These are phyloP conservation scores for Podargus strigoides DNA, from an alignment of 2,797 vertebrate species.

Conservation along the genomic window DNA sequence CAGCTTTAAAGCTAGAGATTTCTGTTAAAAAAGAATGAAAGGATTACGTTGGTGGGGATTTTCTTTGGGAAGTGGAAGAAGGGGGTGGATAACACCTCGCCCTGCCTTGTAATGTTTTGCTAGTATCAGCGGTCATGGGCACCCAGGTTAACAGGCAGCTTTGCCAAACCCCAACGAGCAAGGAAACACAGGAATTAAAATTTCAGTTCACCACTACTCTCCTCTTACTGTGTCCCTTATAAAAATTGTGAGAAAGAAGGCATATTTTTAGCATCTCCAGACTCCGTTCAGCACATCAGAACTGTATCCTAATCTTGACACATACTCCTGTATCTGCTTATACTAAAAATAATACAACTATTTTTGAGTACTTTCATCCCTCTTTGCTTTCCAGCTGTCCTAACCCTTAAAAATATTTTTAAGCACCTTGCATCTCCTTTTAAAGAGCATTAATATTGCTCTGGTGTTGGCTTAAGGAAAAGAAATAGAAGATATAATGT, in stretches of 20 bases:
- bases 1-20: neutral
- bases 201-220: constrained; percentile 5
- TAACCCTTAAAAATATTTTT: constrained; percentile 38
- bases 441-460: neutral
- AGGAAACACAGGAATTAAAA: neutral
- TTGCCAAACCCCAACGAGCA: neutral
- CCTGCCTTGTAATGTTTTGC: neutral
- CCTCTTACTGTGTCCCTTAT: constrained; percentile 43
- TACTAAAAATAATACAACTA: constrained; percentile 73
- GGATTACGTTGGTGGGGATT: neutral
- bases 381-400: constrained; percentile 27
- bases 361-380: constrained; percentile 61
- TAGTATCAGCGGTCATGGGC: rapidly evolving
- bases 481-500: neutral
- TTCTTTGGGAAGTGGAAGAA: neutral
- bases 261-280: constrained; percentile 70
- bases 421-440: constrained; percentile 7
- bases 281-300: constrained; percentile 40
- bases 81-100: neutral
- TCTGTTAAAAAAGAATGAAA: neutral
- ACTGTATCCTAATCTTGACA: constrained; percentile 54
- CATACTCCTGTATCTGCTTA: constrained; percentile 19
- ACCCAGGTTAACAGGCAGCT: neutral
- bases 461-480: neutral
- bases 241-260: constrained; percentile 32